A percentile compares a stretch with the other conserved stretches of the same genome.
These are phyloP conservation scores for Vesta saturnalis DNA, from an alignment of 2,888 invertebrate species.

Conservation along the genomic window DNA sequence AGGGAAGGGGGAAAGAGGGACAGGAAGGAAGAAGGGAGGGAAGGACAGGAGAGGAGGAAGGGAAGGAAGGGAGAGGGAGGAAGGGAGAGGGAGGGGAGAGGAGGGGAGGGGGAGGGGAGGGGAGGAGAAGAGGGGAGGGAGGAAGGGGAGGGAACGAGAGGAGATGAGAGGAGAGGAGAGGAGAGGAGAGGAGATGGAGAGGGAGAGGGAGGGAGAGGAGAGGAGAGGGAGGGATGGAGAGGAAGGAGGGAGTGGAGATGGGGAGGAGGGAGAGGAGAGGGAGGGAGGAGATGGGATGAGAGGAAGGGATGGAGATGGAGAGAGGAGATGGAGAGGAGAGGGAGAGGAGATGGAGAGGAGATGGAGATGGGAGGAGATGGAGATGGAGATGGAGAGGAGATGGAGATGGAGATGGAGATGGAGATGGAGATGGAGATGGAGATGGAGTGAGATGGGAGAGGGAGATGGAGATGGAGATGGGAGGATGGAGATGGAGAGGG, in stretches of 20 bases:
- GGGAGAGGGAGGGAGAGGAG: not conserved
- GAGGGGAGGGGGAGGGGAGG: not conserved
- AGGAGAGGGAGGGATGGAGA: not conserved
- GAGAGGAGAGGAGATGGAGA: not conserved
- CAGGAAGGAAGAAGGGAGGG: not conserved
- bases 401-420: not conserved
- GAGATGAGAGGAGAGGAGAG: not conserved
- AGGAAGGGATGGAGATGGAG: not conserved
- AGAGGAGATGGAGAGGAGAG: constrained; percentile 16
- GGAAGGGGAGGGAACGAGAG: not conserved
- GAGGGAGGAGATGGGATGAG: not conserved
- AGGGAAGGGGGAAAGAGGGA: not conserved
- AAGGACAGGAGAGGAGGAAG: not conserved
- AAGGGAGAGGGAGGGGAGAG: not conserved
- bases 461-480: too few relatives aligned
- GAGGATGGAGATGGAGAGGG: too few relatives aligned
- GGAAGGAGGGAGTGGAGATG: not conserved
- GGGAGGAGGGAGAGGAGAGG: not conserved
- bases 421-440: not conserved
- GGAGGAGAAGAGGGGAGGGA: not conserved
- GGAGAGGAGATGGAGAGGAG: constrained; percentile 32
- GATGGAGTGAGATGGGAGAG: not conserved
- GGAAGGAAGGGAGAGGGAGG: not conserved
- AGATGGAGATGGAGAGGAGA: not conserved
- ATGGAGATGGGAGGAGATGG: not conserved